Evolutionary conservation across 1,140 invertebrate genomes (phyloP).

Genomic region (Zaprionus tsacasi): DNA sequence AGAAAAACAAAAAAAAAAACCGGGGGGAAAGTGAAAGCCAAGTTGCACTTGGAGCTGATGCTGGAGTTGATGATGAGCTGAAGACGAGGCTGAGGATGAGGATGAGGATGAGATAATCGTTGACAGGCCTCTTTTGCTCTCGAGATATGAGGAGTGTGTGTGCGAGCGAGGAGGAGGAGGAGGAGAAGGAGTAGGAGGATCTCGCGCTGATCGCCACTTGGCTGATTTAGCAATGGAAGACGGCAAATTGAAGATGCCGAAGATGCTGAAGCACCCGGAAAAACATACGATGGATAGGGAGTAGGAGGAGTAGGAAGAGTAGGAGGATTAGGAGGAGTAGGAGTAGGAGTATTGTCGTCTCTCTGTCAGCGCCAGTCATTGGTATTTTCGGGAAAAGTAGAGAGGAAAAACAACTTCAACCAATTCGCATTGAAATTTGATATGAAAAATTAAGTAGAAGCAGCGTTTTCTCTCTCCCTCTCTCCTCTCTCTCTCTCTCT

Average conservation of each 20-base stretch:
- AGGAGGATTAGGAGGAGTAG: no score
- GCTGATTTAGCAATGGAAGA: constrained; percentile 25
- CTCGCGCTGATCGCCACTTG: constrained; percentile 52
- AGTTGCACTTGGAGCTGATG: not conserved
- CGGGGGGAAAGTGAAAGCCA: constrained; percentile 64
- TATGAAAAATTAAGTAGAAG: constrained; percentile 75
- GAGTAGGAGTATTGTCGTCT: no score
- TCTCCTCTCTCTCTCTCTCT: constrained; percentile 17
- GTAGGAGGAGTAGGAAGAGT: no score
- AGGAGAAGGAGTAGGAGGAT: constrained; percentile 21
- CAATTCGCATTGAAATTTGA: constrained; percentile 77
- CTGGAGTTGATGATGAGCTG: constrained; percentile 21
- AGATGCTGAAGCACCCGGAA: constrained; percentile 69
- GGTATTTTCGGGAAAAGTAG: constrained; percentile 31
- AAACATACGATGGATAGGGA: constrained; percentile 13
- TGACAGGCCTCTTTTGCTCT: constrained; percentile 25
- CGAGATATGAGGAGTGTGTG: constrained; percentile 14
- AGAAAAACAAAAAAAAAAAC: not conserved
- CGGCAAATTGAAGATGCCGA: constrained; percentile 39
- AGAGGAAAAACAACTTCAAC: constrained; percentile 16
- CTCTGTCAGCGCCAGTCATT: not conserved
- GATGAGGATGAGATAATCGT: constrained; percentile 30
- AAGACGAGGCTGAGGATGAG: constrained; percentile 29
- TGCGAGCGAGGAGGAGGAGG: not conserved
- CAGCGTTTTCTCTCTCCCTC: constrained; percentile 7